A percentile compares a stretch with the other conserved stretches of the same genome.
phyloP scores from a whole-genome alignment of 2,797 vertebrate species.

The Smutsia temminckii region DNA sequence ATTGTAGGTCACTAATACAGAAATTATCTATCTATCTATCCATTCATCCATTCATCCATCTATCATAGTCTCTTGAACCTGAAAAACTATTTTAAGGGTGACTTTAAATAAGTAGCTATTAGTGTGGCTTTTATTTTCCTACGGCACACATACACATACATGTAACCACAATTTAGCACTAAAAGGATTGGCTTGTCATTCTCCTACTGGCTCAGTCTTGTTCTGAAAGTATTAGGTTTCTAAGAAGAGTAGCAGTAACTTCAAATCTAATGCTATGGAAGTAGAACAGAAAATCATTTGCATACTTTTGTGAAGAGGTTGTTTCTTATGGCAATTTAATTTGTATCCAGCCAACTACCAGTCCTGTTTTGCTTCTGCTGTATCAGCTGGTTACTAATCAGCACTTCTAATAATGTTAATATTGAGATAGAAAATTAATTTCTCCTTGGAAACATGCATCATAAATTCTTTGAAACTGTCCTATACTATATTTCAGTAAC shows the following conservation, averaged over 20 bases:
- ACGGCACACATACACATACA: background rate
- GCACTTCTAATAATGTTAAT: background rate
- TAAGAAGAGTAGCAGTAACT: background rate
- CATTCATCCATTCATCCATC: too few relatives aligned
- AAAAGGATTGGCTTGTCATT: background rate
- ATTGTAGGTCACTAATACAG: background rate
- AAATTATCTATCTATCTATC: background rate
- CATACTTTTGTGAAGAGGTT: background rate
- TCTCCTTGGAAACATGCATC: constrained; percentile 26
- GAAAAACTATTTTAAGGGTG: background rate
- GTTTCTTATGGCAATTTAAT: background rate
- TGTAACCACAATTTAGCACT: background rate
- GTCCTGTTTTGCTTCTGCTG: background rate
- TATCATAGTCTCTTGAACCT: background rate
- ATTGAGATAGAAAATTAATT: constrained; percentile 22
- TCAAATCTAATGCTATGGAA: background rate
- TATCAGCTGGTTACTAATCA: background rate
- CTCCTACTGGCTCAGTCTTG: background rate
- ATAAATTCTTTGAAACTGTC: background rate
- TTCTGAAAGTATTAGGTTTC: constrained; percentile 19
- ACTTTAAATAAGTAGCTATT: constrained; percentile 16
- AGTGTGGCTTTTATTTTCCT: background rate
- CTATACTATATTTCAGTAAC: background rate
- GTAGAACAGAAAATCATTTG: background rate
- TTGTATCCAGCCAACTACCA: background rate